Conservation (phyloP, 1,140 invertebrate genomes). For the Sinella curviseta region DNA sequence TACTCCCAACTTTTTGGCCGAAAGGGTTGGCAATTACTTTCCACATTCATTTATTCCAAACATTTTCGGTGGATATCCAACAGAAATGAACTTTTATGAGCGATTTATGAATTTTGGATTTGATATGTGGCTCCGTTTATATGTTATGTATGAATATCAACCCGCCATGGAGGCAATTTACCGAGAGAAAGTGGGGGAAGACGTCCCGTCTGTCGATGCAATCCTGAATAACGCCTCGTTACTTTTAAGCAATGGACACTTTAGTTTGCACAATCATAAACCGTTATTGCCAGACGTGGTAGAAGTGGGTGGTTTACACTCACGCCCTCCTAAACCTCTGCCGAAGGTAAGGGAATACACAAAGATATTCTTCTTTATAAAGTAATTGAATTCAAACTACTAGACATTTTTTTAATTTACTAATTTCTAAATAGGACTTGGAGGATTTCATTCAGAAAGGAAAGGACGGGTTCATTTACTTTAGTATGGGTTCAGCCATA, state of each 20-base stretch:
- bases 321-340: slow-evolving; percentile 51
- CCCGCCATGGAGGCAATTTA: slow-evolving; percentile 52
- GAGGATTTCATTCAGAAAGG: slow-evolving; percentile 49
- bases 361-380: background rate
- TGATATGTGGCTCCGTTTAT: background rate
- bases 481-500: slow-evolving; percentile 54
- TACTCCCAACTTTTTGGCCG: slow-evolving; percentile 63
- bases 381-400: background rate
- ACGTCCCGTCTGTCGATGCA: slow-evolving; percentile 57
- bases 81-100: slow-evolving; percentile 55
- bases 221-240: slow-evolving; percentile 57
- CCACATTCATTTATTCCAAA: slow-evolving; percentile 63
- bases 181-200: slow-evolving; percentile 56
- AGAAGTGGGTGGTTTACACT: slow-evolving; percentile 63
- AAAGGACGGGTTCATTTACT: slow-evolving; percentile 53
- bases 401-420: background rate
- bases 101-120: background rate
- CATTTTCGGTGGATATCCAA: slow-evolving; percentile 58
- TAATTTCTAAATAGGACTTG: slow-evolving; percentile 42
- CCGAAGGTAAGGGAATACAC: slow-evolving; percentile 43
- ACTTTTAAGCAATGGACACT: slow-evolving; percentile 61
- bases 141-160: background rate
- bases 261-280: slow-evolving; percentile 56
- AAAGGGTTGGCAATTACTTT: slow-evolving; percentile 59
- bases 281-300: slow-evolving; percentile 57